These are phyloP conservation scores for Drosophila prostipennis DNA, from an alignment of 2,888 invertebrate species.

Conservation along the genomic window DNA sequence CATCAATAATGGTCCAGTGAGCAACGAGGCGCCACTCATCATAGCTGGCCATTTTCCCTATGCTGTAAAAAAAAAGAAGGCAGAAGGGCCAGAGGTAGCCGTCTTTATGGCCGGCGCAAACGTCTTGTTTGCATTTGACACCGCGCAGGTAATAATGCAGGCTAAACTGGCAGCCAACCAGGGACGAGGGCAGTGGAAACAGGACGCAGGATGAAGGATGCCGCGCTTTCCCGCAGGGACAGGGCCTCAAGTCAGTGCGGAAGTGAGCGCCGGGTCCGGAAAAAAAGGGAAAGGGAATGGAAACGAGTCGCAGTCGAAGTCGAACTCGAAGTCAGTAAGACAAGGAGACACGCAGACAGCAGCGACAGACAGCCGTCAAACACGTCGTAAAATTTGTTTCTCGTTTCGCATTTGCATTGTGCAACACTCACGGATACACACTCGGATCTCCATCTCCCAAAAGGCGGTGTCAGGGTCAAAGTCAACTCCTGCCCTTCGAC, in stretches of 20 bases:
- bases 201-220: slow-evolving; percentile 21
- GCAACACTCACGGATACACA: too few species aligned
- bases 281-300: slow-evolving; percentile 21
- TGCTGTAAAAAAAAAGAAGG: neutral
- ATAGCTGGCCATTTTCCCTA: slow-evolving; percentile 31
- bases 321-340: slow-evolving; percentile 23
- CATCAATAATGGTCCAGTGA: slow-evolving; percentile 23
- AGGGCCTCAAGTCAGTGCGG: slow-evolving; percentile 49
- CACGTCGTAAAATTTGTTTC: slow-evolving; percentile 81
- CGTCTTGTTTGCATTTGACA: slow-evolving; percentile 71
- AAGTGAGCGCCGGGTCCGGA: slow-evolving; percentile 58
- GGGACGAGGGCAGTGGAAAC: slow-evolving; percentile 5
- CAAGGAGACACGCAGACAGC: slow-evolving; percentile 32
- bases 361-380: slow-evolving; percentile 78
- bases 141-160: slow-evolving; percentile 79
- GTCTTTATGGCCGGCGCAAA: slow-evolving; percentile 77
- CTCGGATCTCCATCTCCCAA: slow-evolving; percentile 23
- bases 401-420: slow-evolving; percentile 73
- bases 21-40: slow-evolving; percentile 37
- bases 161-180: slow-evolving; percentile 59
- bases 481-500: slow-evolving; percentile 58
- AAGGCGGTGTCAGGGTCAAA: slow-evolving; percentile 70
- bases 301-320: slow-evolving; percentile 3
- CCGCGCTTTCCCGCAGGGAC: slow-evolving; percentile 37
- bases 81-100: slow-evolving; percentile 4